Evolutionary conservation across 1,140 invertebrate genomes (phyloP).

Genomic region (Drosophila tropicalis): DNA sequence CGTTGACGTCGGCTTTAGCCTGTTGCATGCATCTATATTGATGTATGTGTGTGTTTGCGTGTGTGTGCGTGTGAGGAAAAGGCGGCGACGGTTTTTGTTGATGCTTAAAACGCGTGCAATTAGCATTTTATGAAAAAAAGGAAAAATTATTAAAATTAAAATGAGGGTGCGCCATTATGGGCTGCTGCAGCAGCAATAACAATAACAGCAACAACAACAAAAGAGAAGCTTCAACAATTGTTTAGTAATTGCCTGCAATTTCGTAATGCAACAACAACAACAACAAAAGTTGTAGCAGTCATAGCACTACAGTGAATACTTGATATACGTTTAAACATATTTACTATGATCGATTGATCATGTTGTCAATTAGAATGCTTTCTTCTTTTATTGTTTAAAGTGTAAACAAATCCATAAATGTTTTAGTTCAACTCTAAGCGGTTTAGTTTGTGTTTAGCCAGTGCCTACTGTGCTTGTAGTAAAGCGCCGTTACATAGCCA

Average conservation of each 20-base stretch:
- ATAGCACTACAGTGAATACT: constrained; percentile 32
- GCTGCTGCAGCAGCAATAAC: constrained; percentile 25
- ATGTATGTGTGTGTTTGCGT: constrained; percentile 24
- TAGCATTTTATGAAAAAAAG: constrained; percentile 67
- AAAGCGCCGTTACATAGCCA: constrained; percentile 49
- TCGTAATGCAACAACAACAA: constrained; percentile 59
- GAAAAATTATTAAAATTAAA: constrained; percentile 46
- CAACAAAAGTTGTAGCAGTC: constrained; percentile 33
- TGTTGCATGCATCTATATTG: constrained; percentile 21
- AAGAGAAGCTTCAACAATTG: constrained; percentile 51
- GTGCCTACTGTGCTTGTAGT: constrained; percentile 34
- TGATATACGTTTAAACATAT: not conserved
- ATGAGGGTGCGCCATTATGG: constrained; percentile 57
- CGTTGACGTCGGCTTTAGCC: constrained; percentile 49
- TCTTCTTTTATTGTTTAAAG: not conserved
- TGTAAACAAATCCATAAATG: not conserved
- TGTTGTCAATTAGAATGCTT: no score
- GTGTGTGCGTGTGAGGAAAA: constrained; percentile 36
- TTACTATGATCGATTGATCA: no score
- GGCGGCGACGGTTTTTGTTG: constrained; percentile 44
- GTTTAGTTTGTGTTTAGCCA: not conserved
- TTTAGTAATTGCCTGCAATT: constrained; percentile 69
- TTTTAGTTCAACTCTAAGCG: not conserved
- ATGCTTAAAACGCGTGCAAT: constrained; percentile 68
- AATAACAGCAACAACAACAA: constrained; percentile 21